Conservation (phyloP, 2,797 vertebrate species). For the Acrossocheilus wenchowensis region DNA sequence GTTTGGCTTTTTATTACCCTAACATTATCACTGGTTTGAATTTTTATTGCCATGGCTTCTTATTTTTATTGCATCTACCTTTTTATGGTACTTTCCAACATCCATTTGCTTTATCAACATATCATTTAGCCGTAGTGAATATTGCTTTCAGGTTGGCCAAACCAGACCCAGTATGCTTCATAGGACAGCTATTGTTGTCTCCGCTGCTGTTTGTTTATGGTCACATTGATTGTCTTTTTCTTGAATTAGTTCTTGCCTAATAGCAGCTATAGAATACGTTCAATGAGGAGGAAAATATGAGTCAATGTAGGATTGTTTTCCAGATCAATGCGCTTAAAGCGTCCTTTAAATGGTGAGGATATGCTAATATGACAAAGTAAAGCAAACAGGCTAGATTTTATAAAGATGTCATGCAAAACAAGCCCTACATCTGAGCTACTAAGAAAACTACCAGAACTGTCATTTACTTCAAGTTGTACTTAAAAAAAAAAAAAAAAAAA, state of each 20-base stretch:
- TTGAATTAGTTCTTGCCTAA: slow-evolving; percentile 53
- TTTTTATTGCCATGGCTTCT: slow-evolving; percentile 2
- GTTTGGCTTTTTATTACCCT: slow-evolving; percentile 22
- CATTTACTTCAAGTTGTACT: background rate
- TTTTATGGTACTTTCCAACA: slow-evolving; percentile 38
- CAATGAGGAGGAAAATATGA: slow-evolving; percentile 70
- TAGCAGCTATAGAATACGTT: slow-evolving; percentile 57
- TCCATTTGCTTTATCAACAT: slow-evolving; percentile 15
- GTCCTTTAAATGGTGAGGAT: slow-evolving; percentile 23
- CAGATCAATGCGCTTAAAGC: slow-evolving; percentile 54
- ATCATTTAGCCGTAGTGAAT: slow-evolving; percentile 21
- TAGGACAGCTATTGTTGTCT: slow-evolving; percentile 44
- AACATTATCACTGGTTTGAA: slow-evolving; percentile 26
- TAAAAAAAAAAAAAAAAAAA: background rate
- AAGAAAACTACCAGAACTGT: background rate
- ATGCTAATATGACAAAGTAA: background rate
- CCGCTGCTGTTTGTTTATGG: slow-evolving; percentile 67
- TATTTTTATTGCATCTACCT: slow-evolving; percentile 33
- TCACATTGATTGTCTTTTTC: slow-evolving; percentile 61
- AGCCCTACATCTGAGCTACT: slow-evolving; percentile 4
- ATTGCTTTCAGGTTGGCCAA: slow-evolving; percentile 17
- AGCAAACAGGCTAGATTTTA: background rate
- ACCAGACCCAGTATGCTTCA: slow-evolving; percentile 2
- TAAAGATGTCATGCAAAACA: background rate
- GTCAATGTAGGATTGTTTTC: slow-evolving; percentile 64